A percentile compares a stretch with the other conserved stretches of the same genome.
phyloP scores from a whole-genome alignment of 1,140 invertebrate genomes.

The Idris sp. region DNA sequence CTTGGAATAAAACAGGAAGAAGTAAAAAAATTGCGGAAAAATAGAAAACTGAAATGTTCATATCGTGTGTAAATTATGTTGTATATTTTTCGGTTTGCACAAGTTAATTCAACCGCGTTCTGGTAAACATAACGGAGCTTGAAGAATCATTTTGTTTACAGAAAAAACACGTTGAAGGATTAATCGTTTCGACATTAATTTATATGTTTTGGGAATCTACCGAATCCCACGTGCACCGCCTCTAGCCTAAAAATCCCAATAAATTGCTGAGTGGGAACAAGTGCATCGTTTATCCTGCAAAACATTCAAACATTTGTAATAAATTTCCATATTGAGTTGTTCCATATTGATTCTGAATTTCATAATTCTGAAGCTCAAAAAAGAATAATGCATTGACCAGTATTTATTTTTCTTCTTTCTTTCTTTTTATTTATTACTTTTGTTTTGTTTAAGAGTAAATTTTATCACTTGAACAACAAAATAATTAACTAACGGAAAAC shows the following conservation, averaged over 20 bases:
- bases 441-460: too few relatives aligned
- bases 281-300: constrained; percentile 45
- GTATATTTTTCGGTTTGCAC: constrained; percentile 35
- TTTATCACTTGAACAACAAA: too few relatives aligned
- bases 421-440: too few relatives aligned
- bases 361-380: constrained; percentile 17
- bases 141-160: constrained; percentile 48
- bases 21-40: constrained; percentile 19
- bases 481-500: too few relatives aligned
- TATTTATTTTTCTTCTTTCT: too few relatives aligned
- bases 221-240: constrained; percentile 35
- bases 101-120: constrained; percentile 45
- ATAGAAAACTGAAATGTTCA: background rate
- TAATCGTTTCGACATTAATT: constrained; percentile 62
- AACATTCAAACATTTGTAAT: constrained; percentile 59
- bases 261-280: constrained; percentile 54
- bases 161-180: constrained; percentile 59
- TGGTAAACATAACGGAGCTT: constrained; percentile 48
- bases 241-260: constrained; percentile 56
- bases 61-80: constrained; percentile 35
- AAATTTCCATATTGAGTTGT: constrained; percentile 45
- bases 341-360: constrained; percentile 43
- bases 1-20: constrained; percentile 19
- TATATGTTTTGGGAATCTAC: constrained; percentile 56
- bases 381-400: constrained; percentile 18